Conservation (phyloP, 1,140 invertebrate species). For the Drosophila setifemur region DNA sequence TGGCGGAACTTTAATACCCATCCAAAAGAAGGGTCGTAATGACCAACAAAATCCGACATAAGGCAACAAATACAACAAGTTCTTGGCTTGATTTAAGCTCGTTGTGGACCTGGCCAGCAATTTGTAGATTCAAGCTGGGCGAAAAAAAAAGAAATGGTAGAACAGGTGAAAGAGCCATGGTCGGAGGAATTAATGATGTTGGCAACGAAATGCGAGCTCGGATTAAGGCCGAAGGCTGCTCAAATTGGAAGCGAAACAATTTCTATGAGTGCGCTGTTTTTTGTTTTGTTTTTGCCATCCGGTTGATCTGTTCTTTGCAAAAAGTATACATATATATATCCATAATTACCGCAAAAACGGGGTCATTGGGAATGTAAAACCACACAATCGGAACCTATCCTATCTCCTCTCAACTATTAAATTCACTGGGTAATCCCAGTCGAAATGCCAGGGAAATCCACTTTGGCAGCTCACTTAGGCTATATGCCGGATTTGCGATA, state of each 20-base stretch:
- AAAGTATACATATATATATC: not conserved
- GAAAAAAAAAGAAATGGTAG: not conserved
- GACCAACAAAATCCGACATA: too few relatives aligned
- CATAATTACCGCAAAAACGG: not conserved
- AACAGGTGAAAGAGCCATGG: not conserved
- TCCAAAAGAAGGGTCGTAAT: too few relatives aligned
- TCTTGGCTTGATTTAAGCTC: not conserved
- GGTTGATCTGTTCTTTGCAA: not conserved
- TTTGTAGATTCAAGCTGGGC: not conserved
- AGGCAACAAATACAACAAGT: not conserved
- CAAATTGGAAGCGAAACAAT: too few relatives aligned
- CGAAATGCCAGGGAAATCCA: not conserved
- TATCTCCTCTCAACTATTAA: not conserved
- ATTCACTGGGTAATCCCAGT: not conserved
- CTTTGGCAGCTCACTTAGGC: slow-evolving; percentile 25
- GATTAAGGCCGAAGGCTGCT: too few relatives aligned
- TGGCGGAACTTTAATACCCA: too few relatives aligned
- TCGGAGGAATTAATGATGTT: slow-evolving; percentile 4
- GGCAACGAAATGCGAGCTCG: slow-evolving; percentile 7
- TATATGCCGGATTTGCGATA: slow-evolving; percentile 10
- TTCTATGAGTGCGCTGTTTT: too few relatives aligned
- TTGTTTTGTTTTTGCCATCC: too few relatives aligned
- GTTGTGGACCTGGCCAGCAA: not conserved
- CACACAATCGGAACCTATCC: too few relatives aligned
- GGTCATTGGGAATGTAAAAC: not conserved